Base-by-base conservation (phyloP, 1,140 invertebrate species). In the Drosophila willistoni region DNA sequence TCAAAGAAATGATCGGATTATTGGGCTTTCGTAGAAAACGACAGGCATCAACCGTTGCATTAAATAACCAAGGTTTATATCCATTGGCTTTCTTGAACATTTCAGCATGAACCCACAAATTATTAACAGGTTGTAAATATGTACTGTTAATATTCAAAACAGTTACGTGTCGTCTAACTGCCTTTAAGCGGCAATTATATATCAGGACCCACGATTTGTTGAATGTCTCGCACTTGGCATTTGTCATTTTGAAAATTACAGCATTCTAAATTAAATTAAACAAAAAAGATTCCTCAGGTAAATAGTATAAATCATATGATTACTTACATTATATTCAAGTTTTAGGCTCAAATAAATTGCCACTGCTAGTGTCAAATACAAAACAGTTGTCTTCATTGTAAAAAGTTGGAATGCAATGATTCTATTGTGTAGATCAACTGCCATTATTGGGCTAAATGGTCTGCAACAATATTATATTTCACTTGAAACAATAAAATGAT, bases 151-250 rank as follows among this genome's bases (percentile, higher is more conserved):
- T 54, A 33, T 74, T 66, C 4, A 74, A 29, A 7, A 72, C 0
- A 0, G 72, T 39, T 9, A 17, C 64, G 17, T 44, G 25, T 0
- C 72, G 69, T 14, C 61, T 39, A 2, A 72, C 34, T 1, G 69
- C 69, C 34, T 65, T 73, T 0, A 74, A 14, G 12, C 70, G 69
- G 41, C 70, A 72, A 19, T 51, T 36, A 25, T 73, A 44, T 9
- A 65, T 54, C 10, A 55, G 19, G 22, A 73, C 65, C 71, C 69
- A 72, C 6, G 71, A 55, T 29, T 42, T 14, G 12, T 71, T 73
- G 13, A 60, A 54, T 14, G 22, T 65, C 9, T 22, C 25, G 22
- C 71, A 73, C 1, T 36, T 44, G 4, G 51, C 12, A 29, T 71
- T 73, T 2, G 71, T 65, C 14, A 71, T 59, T 42, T 42, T 59